Base-by-base conservation (phyloP, 2,888 invertebrate genomes). In the Volucella bombylans region DNA sequence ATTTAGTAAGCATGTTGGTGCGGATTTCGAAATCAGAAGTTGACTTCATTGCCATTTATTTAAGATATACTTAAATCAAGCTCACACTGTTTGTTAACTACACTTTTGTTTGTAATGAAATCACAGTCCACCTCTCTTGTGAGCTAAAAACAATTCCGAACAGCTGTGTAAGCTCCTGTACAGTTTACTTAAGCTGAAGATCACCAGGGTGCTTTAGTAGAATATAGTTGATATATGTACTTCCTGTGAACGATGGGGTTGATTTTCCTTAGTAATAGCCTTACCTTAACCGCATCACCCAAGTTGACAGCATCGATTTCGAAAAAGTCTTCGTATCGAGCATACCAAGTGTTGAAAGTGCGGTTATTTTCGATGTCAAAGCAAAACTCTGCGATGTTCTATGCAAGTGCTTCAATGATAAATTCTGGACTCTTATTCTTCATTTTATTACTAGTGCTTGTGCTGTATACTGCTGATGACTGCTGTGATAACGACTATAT, bases 141-240 rank as follows among this genome's bases (percentile, higher is more conserved):
- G 8, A 67, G 2, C 49, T 86, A 62, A n/a, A 87, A 52, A 47
- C 86, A 87, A 12, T 81, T 10, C 85, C 77, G 74, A 86, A 86
- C 11, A 86, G 52, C 12, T 47, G 54, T 45, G 54, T 76, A 2
- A 86, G 68, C 15, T 47, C 73, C 11, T 47, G 10, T 6, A 87
- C 68, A 9, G 82, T 78, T 62, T 71, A 41, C 10, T 64, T 68
- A 12, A 82, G 82, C 0, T 23, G 11, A 0, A 74, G 57, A 49
- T 86, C 83, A 18, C 18, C 4, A 39, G 80, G 38, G 43, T 81
- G 65, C 31, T 85, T 85, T 31, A 80, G 81, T 11, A 87, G 64
- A 54, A 87, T 86, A 54, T 83, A 86, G 55, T 82, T 77, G 15
- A 18, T 52, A 38, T n/a, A n/a, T n/a, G n/a, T 69, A 69, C 38